Base-by-base conservation (phyloP, 2,113 vertebrate species). In the Heteronetta atricapilla region DNA sequence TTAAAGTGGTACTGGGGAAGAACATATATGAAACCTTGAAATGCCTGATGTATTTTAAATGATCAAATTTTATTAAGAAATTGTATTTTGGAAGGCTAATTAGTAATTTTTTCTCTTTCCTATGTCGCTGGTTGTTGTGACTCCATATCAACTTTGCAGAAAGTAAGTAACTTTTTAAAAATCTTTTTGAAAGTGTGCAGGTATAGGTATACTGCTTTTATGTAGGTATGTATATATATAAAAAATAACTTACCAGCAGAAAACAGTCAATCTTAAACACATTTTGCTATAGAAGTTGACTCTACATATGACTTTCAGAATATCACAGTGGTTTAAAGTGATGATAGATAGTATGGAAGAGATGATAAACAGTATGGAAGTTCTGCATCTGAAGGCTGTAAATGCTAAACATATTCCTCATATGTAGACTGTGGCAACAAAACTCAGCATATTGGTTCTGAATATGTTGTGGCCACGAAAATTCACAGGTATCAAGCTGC, bases 131-230 rank as follows among this genome's bases (percentile, higher is more conserved):
- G 42, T 96, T 94, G 52, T 82, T 90, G 58, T 77, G 85, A 90
- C 94, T 84, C 90, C 88, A 19, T 91, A 86, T 86, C 95, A 70
- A 73, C 94, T 75, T 96, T 79, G 64, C 95, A 98, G 98, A 97
- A 98, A 98, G 98, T 98, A 98, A 98, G 98, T 98, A 97, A 94
- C 62, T 93, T 90, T 62, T 82, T 62, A 7, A 29, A 23, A 82
- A 67, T 55, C 15, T 77, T 59, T 95, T 88, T 94, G 34, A 40
- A 74, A 93, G 14, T 34, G 5, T 70, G 19, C 2, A 0, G 3
- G 5, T 48, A 50, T 36, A 28, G 8, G 14, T 36, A 31, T 74
- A 22, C 26, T 46, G 18, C 22, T 81, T 84, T 15, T 46, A 8
- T 70, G 22, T 36, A 3, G 72, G 11, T 75, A 22, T 15, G 10